Percentiles rank a stretch among this genome's conserved stretches.
Conservation (phyloP, 1,140 invertebrate species). For the Magallana ariakensis region DNA sequence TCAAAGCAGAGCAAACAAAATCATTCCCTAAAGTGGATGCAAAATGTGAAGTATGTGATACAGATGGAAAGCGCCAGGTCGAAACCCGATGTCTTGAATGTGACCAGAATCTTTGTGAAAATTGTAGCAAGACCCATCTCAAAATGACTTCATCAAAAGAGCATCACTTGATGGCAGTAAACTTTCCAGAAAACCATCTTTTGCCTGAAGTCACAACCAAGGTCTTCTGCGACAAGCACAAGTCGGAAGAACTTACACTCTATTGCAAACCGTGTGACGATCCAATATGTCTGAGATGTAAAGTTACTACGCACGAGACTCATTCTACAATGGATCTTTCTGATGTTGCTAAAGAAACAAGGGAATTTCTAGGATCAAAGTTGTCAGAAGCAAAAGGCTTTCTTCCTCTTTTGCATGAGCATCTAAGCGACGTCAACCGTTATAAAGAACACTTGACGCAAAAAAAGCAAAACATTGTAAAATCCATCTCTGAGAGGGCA, state of each 20-base stretch:
- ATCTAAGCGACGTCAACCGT: constrained; percentile 36
- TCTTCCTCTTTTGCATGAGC: constrained; percentile 44
- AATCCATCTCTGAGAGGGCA: constrained; percentile 41
- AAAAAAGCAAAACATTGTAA: constrained; percentile 19
- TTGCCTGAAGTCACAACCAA: constrained; percentile 19
- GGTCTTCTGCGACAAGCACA: constrained; percentile 48
- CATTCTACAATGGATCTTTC: constrained; percentile 41
- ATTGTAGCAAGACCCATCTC: constrained; percentile 43
- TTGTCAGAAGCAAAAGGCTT: constrained; percentile 26
- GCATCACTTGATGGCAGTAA: constrained; percentile 39
- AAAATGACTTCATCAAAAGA: constrained; percentile 49
- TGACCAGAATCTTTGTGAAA: constrained; percentile 45
- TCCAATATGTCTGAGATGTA: constrained; percentile 44
- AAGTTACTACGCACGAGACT: constrained; percentile 47
- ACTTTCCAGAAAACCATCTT: constrained; percentile 7
- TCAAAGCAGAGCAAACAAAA: constrained; percentile 41
- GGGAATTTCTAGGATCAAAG: constrained; percentile 22
- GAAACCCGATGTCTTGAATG: constrained; percentile 47
- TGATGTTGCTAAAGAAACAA: constrained; percentile 41
- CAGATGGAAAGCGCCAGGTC: constrained; percentile 7
- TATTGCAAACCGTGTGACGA: constrained; percentile 44
- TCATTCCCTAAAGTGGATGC: neutral
- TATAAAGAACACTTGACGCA: constrained; percentile 36
- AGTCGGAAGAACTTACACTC: constrained; percentile 39
- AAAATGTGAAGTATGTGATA: constrained; percentile 42